phyloP scores from a whole-genome alignment of 2,113 vertebrate genomes.

The Eleginops maclovinus region DNA sequence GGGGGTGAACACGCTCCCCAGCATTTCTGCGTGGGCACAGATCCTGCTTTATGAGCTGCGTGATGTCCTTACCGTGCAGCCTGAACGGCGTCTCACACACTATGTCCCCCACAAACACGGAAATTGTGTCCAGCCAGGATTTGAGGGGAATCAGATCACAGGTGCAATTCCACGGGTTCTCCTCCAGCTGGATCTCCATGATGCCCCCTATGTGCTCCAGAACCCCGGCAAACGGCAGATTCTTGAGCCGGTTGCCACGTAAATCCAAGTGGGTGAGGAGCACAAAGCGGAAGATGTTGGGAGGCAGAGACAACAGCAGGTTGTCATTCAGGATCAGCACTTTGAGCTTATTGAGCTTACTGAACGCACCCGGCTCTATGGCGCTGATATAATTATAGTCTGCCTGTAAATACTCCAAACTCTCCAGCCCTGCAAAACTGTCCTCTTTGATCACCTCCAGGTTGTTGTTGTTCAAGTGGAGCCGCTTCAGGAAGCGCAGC shows the following conservation, averaged over 20 bases:
- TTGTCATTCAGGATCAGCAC: conserved; percentile 99
- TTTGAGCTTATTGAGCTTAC: conserved; percentile 96
- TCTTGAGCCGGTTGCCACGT: conserved; percentile 95
- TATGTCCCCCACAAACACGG: conserved; percentile 96
- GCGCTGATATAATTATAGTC: conserved; percentile 99
- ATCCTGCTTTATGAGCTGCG: conserved; percentile 96
- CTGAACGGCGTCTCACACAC: conserved; percentile 97
- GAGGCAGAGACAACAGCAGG: conserved; percentile 93
- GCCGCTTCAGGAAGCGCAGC: conserved; percentile 92
- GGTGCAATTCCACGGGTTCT: conserved; percentile 99
- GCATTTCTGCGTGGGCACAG: conserved; percentile 93
- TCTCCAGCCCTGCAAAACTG: conserved; percentile 94
- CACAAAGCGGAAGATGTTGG: conserved; percentile 97
- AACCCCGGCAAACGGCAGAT: conserved; percentile 95
- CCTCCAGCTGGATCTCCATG: conserved; percentile 98
- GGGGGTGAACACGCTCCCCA: conserved; percentile 86
- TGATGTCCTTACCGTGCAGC: conserved; percentile 95
- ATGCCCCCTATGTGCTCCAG: conserved; percentile 98
- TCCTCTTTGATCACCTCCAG: conserved; percentile 95
- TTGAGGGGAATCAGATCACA: conserved; percentile 96
- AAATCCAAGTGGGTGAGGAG: conserved; percentile 98
- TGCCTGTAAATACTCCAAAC: conserved; percentile 96
- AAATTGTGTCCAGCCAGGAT: conserved; percentile 97
- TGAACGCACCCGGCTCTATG: conserved; percentile 94
- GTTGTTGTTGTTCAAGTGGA: conserved; percentile 98